phyloP scores from a whole-genome alignment of 2,888 invertebrate genomes.

The Clanis bilineata region DNA sequence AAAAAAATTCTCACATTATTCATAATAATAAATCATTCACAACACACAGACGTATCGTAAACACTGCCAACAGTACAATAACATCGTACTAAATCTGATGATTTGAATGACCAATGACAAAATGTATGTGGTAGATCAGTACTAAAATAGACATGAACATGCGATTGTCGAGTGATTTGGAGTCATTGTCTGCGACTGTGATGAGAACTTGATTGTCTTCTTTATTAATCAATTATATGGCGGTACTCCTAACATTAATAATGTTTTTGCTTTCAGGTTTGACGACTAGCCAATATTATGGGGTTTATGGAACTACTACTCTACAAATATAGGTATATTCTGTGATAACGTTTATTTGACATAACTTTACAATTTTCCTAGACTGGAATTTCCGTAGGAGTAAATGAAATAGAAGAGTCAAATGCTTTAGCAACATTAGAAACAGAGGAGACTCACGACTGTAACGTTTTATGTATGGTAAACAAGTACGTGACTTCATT shows the following conservation, averaged over 20 bases:
- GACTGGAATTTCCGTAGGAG: too few species aligned
- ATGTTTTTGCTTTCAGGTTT: too few species aligned
- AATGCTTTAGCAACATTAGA: too few species aligned
- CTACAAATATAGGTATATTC: too few species aligned
- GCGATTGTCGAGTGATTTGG: conserved; percentile 6
- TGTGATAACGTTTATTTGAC: too few species aligned
- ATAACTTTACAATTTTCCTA: too few species aligned
- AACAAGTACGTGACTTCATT: too few species aligned
- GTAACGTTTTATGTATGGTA: too few species aligned
- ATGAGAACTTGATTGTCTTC: background rate
- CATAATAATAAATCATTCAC: conserved; percentile 25
- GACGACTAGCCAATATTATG: background rate
- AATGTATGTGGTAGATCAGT: conserved; percentile 27
- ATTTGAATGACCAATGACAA: conserved; percentile 28
- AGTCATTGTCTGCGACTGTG: conserved; percentile 3
- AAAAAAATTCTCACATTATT: conserved; percentile 24
- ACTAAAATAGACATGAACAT: conserved; percentile 32
- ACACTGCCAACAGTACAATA: conserved; percentile 22
- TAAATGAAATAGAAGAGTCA: too few species aligned
- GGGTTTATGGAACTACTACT: background rate
- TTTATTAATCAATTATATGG: background rate
- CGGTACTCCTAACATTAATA: background rate
- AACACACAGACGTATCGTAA: conserved; percentile 17
- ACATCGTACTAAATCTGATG: conserved; percentile 23
- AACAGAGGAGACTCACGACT: too few species aligned